Base-by-base conservation (phyloP, 2,888 invertebrate genomes). In the Calameuta pallipes region DNA sequence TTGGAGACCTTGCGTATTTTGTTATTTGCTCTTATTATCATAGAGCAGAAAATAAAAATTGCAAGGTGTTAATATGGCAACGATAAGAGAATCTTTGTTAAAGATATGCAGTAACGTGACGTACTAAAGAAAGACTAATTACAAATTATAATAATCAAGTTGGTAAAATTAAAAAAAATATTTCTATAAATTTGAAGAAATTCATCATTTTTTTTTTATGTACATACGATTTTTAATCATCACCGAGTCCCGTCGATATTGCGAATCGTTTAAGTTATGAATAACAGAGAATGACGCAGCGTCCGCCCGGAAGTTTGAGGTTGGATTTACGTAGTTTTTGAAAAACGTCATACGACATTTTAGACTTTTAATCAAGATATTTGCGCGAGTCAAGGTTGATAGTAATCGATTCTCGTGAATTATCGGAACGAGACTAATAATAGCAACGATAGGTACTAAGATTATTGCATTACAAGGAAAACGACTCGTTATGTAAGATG, bases 401-500 rank as follows among this genome's bases (percentile, higher is more conserved):
- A 23, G 1, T 56, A 56, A 56, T 56, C 2, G 23, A 9, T 56
- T 56, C 23, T 23, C 9, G 56, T 6, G 0, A 23, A 9, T 56
- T 6, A 56, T 56, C 23, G 23, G 56, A 9, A 23, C 23, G 23
- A 23, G 56, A 23, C 23, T 56, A 23, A 56, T 56, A 23, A 56
- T 23, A 23, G 23, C 23, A 56, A 23, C 6, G 23, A 56, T 56
- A 56, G 56, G 23, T 23, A 56, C 23, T 56, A 23, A 15, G 23
- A 23, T 56, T 71, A 74, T 76, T 69, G 78, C 75, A 70, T 74
- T 76, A 78, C 83, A 83, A 83, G 80, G 83, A 73, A 75, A 83
- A 80, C 83, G 75, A 75, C 79, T 80, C 74, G 73, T 82, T 83
- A 78, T 79, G 78, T 78, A 83, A 83, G 78, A 74, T 31, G 13